phyloP scores from a whole-genome alignment of 2,888 invertebrate species.

The Pseudococcus viburni region DNA sequence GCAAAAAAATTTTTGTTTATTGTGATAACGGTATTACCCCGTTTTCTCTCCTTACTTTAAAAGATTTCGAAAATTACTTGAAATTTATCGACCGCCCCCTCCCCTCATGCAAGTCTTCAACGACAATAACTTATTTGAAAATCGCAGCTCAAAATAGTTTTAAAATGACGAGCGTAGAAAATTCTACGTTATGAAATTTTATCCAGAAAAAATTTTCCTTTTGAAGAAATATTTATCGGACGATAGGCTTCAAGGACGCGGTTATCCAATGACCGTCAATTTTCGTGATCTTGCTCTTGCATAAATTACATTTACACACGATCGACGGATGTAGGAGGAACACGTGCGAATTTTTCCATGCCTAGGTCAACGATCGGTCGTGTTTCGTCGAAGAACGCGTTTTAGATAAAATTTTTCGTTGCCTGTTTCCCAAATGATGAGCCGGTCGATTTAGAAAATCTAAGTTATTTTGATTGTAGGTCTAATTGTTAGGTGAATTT shows the following conservation, averaged over 20 bases:
- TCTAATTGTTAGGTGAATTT: background rate
- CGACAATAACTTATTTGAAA: background rate
- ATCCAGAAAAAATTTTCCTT: background rate
- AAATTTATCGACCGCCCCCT: background rate
- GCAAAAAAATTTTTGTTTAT: constrained; percentile 39
- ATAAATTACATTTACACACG: constrained; percentile 1
- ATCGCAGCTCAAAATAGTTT: background rate
- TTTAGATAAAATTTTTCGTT: constrained; percentile 11
- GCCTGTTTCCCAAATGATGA: constrained; percentile 3
- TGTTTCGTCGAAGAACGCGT: background rate
- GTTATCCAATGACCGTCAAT: constrained; percentile 37
- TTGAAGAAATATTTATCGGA: background rate
- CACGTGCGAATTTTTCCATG: constrained; percentile 27
- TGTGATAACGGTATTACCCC: constrained; percentile 49
- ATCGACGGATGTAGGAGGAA: constrained; percentile 25
- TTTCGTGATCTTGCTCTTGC: constrained; percentile 49
- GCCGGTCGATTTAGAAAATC: background rate
- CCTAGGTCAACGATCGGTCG: constrained; percentile 2
- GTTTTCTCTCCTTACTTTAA: constrained; percentile 16
- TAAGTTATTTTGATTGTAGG: background rate
- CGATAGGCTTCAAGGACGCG: constrained; percentile 25
- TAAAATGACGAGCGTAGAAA: background rate
- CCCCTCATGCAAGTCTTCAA: background rate
- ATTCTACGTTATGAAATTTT: background rate
- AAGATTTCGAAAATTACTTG: constrained; percentile 42